phyloP scores from a whole-genome alignment of 2,888 invertebrate species.

The Acanthacorydalis orientalis region DNA sequence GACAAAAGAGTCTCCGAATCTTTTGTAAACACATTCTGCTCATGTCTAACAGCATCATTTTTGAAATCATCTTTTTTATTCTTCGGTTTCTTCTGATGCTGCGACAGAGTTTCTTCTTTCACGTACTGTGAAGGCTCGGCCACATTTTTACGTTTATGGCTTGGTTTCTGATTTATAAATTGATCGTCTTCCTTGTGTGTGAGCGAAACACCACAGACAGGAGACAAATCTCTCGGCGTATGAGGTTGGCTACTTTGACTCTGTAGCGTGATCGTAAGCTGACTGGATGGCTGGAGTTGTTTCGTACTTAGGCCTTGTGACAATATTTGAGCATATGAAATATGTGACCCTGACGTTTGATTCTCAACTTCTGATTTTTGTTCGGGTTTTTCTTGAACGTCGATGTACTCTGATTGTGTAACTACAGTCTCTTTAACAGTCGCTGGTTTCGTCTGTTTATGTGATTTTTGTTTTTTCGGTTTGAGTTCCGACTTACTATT shows the following conservation, averaged over 20 bases:
- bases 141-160: conserved; percentile 6
- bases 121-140: conserved; percentile 8
- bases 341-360: conserved; percentile 16
- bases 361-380: too few species aligned
- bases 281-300: conserved; percentile 39
- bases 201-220: not conserved
- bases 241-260: conserved; percentile 9
- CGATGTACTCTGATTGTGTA: too few species aligned
- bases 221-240: conserved; percentile 5
- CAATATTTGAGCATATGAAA: conserved; percentile 56
- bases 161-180: not conserved
- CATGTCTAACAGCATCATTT: conserved; percentile 1
- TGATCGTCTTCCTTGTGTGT: not conserved
- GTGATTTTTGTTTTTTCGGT: too few species aligned
- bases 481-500: too few species aligned
- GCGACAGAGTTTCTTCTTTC: conserved; percentile 7
- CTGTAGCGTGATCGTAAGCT: conserved; percentile 15
- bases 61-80: conserved; percentile 10
- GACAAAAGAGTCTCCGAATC: too few species aligned
- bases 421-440: too few species aligned
- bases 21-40: too few species aligned
- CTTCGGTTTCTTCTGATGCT: conserved; percentile 11
- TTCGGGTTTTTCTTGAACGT: too few species aligned
- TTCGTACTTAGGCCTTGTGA: conserved; percentile 38
- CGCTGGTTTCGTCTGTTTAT: too few species aligned